phyloP scores from a whole-genome alignment of 2,113 vertebrate species.

The Phainopepla nitens region DNA sequence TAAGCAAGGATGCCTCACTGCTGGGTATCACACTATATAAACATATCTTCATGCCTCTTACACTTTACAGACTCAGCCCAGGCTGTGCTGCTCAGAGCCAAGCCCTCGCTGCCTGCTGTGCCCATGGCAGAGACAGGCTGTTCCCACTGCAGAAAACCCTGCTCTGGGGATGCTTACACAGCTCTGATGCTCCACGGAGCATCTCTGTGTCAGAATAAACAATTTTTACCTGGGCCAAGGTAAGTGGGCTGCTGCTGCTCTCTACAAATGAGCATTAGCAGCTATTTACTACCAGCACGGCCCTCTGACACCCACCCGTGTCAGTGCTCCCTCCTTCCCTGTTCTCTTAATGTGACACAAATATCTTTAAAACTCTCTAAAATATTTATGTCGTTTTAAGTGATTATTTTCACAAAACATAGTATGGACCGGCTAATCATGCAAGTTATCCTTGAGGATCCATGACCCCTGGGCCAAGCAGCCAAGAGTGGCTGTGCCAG shows the following conservation, averaged over 20 bases:
- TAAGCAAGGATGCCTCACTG: not conserved
- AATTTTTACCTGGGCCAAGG: not conserved
- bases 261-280: not conserved
- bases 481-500: not conserved
- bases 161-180: not conserved
- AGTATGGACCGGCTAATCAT: too few relatives aligned
- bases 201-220: not conserved
- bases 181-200: not conserved
- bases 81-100: not conserved
- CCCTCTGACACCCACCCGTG: rapidly evolving
- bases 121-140: not conserved
- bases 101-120: not conserved
- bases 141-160: not conserved
- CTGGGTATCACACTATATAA: not conserved
- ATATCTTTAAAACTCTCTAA: not conserved
- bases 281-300: not conserved
- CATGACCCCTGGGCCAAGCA: not conserved
- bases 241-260: not conserved
- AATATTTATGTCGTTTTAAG: not conserved
- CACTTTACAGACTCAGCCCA: not conserved
- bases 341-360: not conserved
- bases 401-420: not conserved
- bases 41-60: not conserved
- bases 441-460: not conserved
- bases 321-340: not conserved